Evolutionary conservation across 2,797 vertebrate genomes (phyloP).

Genomic region (Sternarchorhynchus goeldii): DNA sequence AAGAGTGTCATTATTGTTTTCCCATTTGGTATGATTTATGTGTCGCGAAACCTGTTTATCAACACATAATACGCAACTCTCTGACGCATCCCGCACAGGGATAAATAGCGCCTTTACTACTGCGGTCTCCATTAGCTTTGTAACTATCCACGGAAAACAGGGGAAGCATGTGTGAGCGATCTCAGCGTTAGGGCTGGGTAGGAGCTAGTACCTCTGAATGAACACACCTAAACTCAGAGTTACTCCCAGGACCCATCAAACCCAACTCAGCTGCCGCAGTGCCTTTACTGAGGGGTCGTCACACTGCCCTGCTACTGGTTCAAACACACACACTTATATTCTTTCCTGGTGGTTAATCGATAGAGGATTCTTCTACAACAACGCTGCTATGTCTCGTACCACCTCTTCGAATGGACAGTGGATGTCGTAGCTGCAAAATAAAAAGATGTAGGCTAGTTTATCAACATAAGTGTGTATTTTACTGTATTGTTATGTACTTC

Average conservation of each 20-base stretch:
- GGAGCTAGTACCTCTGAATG: slow-evolving; percentile 65
- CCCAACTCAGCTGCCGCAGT: slow-evolving; percentile 73
- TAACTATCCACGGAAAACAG: neutral
- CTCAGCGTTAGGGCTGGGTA: slow-evolving; percentile 62
- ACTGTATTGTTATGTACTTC: neutral
- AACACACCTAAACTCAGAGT: slow-evolving; percentile 74
- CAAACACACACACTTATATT: slow-evolving; percentile 17
- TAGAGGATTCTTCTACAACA: slow-evolving; percentile 61
- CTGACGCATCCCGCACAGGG: neutral
- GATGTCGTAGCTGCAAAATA: slow-evolving; percentile 72
- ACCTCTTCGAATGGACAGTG: slow-evolving; percentile 71
- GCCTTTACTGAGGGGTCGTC: slow-evolving; percentile 80
- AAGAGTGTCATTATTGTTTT: too few species aligned
- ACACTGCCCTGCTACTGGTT: slow-evolving; percentile 62
- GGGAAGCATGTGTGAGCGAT: neutral
- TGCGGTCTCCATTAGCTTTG: neutral
- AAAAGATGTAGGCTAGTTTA: neutral
- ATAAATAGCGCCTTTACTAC: slow-evolving; percentile 32
- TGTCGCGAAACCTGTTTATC: too few species aligned
- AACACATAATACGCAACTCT: neutral
- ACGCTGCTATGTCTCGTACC: slow-evolving; percentile 71
- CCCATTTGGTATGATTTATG: too few species aligned
- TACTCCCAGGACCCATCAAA: slow-evolving; percentile 70
- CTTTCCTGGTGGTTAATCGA: neutral
- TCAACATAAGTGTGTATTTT: neutral